These are phyloP conservation scores for Synanthedon formicaeformis DNA, from an alignment of 2,888 invertebrate genomes.

Conservation along the genomic window DNA sequence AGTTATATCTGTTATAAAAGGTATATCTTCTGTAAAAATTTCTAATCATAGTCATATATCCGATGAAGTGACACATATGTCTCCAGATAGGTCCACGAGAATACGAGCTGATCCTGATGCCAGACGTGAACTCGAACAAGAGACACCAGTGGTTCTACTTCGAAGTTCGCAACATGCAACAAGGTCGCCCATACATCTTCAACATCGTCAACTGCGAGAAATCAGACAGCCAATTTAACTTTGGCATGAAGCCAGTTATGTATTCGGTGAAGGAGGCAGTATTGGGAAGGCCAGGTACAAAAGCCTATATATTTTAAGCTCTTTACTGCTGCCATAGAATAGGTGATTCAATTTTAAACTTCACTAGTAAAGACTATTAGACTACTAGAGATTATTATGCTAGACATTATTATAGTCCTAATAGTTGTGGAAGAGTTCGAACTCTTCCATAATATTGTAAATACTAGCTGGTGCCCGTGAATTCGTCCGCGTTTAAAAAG, in stretches of 20 bases:
- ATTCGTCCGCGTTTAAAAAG: too few species aligned
- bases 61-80: slow-evolving; percentile 3
- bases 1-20: too few species aligned
- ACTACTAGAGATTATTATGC: too few species aligned
- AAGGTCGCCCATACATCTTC: slow-evolving; percentile 78
- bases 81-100: slow-evolving; percentile 79
- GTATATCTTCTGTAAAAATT: not conserved
- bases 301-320: too few species aligned
- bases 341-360: too few species aligned
- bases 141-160: slow-evolving; percentile 94
- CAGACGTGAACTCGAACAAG: slow-evolving; percentile 83
- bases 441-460: too few species aligned
- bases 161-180: slow-evolving; percentile 84
- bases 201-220: slow-evolving; percentile 91
- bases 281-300: slow-evolving; percentile 57
- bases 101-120: slow-evolving; percentile 85
- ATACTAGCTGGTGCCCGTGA: too few species aligned
- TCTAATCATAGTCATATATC: slow-evolving; percentile 1
- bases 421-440: too few species aligned
- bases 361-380: too few species aligned
- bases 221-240: slow-evolving; percentile 87
- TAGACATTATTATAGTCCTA: too few species aligned
- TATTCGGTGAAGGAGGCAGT: slow-evolving; percentile 84
- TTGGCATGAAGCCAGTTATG: slow-evolving; percentile 89
- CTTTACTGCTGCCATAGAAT: too few species aligned